Evolutionary conservation across 2,888 invertebrate species (phyloP), one percentile per base, ranked within the genome.

Genomic region (Cryptocephalus moraei): DNA sequence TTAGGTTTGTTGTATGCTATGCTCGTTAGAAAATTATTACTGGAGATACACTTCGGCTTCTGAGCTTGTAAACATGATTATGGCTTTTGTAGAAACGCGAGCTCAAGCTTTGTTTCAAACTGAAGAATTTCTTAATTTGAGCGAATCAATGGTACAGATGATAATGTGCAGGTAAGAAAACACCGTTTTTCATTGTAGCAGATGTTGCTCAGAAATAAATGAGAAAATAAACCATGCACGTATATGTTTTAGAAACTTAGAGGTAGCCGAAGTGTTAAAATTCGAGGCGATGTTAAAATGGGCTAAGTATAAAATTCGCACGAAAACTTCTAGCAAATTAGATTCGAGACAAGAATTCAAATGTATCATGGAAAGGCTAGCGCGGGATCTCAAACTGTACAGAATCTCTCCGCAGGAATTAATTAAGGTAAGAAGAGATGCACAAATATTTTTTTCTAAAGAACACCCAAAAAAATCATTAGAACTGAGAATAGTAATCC

Each of bases 1-100:
- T 43, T 41, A 85, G 84, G 83, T 84, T n/a, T 92, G 92, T 72
- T 83, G 84, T 56, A 93, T 93, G 93, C 77, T 93, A 47, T 88
- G 88, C 69, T 87, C 90, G 39, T 73, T 93, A 66, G 93, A 93
- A 70, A 93, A 92, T 69, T 93, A 93, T 71, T 92, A 91, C 70
- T 93, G 93, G 93, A 81, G 93, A 53, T 93, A 93, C 70, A 91
- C 91, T 33, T 92, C 92, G 48, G 93, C 92, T 41, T 89, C 91
- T 31, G 92, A 93, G 70, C 74, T 93, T 62, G 91, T 93, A 55
- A 92, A 93, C 72, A 92, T 92, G 90, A 92, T 93, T 60, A 75
- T 93, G 51, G 86, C 89, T 14, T 93, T 89, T 70, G 86, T 89
- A 43, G 92, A 93, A 69, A 87, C 89, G 51, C 78, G 90, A 62